A percentile compares a stretch with the other conserved stretches of the same genome.
phyloP scores from a whole-genome alignment of 2,113 vertebrate species.

The Albula goreensis region DNA sequence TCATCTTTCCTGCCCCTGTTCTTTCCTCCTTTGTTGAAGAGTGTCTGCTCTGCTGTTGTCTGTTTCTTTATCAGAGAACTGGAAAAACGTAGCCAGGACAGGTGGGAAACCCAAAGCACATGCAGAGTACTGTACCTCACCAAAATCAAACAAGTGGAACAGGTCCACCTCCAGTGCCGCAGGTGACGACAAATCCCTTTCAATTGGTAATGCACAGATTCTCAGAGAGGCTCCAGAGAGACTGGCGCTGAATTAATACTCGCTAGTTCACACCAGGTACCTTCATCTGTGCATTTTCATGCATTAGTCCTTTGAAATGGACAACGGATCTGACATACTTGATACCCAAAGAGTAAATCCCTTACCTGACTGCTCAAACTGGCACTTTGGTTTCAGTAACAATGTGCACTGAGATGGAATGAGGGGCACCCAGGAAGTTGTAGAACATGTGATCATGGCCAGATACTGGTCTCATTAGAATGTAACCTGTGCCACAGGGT shows the following conservation, averaged over 20 bases:
- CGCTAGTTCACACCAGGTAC: constrained; percentile 23
- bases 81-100: not conserved
- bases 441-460: not conserved
- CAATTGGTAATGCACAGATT: constrained; percentile 35
- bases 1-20: not conserved
- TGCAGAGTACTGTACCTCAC: constrained; percentile 14
- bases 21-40: not conserved
- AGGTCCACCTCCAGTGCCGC: constrained; percentile 22
- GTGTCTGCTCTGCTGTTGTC: not conserved
- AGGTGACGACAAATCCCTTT: constrained; percentile 23
- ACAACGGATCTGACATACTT: not conserved
- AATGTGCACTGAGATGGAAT: not conserved
- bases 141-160: constrained; percentile 38
- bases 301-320: not conserved
- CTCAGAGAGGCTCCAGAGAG: constrained; percentile 20
- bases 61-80: not conserved
- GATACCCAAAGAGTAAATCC: not conserved
- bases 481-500: not conserved
- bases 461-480: not conserved
- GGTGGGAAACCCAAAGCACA: not conserved
- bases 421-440: not conserved
- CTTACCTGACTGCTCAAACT: not conserved
- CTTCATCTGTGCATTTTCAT: not conserved
- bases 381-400: not conserved
- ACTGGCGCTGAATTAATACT: not conserved